Evolutionary conservation across 1,140 invertebrate species (phyloP).

Genomic region (Magallana gigas): DNA sequence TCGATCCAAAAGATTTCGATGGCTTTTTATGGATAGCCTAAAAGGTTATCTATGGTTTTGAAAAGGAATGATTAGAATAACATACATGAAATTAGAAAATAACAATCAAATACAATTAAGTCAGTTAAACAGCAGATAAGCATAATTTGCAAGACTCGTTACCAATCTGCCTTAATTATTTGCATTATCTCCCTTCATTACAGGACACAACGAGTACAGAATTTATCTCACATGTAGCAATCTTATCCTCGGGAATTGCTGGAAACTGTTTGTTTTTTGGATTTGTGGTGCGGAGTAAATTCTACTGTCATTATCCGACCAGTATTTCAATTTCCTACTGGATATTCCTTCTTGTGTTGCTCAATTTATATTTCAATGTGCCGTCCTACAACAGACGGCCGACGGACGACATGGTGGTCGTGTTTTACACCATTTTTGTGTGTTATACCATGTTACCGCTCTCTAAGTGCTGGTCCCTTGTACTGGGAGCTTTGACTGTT

Average conservation of each 20-base stretch:
- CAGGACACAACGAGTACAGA: conserved; percentile 26
- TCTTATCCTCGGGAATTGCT: conserved; percentile 45
- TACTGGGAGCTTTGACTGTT: conserved; percentile 61
- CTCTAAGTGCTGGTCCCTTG: conserved; percentile 67
- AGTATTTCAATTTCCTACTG: conserved; percentile 56
- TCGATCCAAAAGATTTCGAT: too few species aligned
- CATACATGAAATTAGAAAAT: too few species aligned
- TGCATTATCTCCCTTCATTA: background rate
- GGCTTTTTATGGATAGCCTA: too few species aligned
- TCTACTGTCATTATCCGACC: conserved; percentile 57
- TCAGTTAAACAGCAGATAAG: too few species aligned
- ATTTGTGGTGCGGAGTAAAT: conserved; percentile 52
- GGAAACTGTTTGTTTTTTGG: conserved; percentile 43
- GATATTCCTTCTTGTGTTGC: conserved; percentile 54
- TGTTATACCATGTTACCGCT: conserved; percentile 72
- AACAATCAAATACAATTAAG: too few species aligned
- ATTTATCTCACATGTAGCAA: conserved; percentile 46
- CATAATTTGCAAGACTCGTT: too few species aligned
- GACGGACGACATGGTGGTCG: conserved; percentile 61
- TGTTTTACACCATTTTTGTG: conserved; percentile 70
- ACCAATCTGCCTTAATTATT: too few species aligned
- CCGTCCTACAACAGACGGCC: conserved; percentile 49
- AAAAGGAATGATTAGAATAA: too few species aligned
- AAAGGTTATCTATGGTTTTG: too few species aligned
- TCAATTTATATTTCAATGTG: conserved; percentile 65